Conservation (phyloP, 1,140 invertebrate genomes). For the Drosophila nannoptera region DNA sequence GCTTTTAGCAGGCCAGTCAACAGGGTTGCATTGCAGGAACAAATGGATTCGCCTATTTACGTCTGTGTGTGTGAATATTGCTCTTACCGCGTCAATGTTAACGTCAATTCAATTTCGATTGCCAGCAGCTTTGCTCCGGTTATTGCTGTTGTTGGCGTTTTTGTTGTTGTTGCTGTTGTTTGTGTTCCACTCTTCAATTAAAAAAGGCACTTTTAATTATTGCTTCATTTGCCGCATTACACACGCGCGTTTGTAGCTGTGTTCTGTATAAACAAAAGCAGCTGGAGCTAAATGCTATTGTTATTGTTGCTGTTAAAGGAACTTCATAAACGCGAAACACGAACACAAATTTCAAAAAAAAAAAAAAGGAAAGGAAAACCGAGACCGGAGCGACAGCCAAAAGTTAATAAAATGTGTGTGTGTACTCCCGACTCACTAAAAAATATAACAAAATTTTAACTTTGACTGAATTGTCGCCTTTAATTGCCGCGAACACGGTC, state of each 20-base stretch:
- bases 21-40: conserved; percentile 26
- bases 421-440: background rate
- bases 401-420: conserved; percentile 1
- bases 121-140: conserved; percentile 34
- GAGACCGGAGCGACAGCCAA: conserved; percentile 28
- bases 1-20: conserved; percentile 41
- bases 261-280: conserved; percentile 47
- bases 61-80: conserved; percentile 31
- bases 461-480: conserved; percentile 27
- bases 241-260: conserved; percentile 32
- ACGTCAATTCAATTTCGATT: conserved; percentile 68
- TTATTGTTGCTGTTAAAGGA: conserved; percentile 44
- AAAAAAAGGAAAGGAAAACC: conserved; percentile 37
- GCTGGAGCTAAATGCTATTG: conserved; percentile 45
- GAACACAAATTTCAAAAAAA: conserved; percentile 35
- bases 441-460: conserved; percentile 20
- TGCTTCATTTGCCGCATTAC: conserved; percentile 71
- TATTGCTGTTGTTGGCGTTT: background rate
- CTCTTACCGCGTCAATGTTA: conserved; percentile 68
- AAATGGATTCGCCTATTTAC: conserved; percentile 6
- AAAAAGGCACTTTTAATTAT: conserved; percentile 76
- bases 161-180: conserved; percentile 28
- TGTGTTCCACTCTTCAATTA: conserved; percentile 58
- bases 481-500: conserved; percentile 29
- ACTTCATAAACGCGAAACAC: conserved; percentile 58